phyloP scores from a whole-genome alignment of 2,888 invertebrate species.

The Rhodophaea formosa region DNA sequence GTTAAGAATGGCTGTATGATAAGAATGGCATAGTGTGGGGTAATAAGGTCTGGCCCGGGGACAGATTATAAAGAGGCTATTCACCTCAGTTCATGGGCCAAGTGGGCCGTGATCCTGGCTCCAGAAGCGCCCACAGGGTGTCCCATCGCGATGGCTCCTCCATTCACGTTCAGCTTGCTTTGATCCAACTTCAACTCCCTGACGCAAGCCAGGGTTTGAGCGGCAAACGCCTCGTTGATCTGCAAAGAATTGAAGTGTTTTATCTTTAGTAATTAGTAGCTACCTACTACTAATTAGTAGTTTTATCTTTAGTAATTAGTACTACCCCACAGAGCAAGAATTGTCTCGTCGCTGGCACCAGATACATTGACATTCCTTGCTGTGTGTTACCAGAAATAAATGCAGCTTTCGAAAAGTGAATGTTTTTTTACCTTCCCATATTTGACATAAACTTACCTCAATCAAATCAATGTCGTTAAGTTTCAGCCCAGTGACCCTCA shows the following conservation, averaged over 20 bases:
- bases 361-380: no score
- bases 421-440: no score
- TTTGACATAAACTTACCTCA: slow-evolving; percentile 88
- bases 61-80: no score
- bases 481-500: slow-evolving; percentile 87
- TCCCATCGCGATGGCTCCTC: slow-evolving; percentile 96
- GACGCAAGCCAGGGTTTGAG: slow-evolving; percentile 94
- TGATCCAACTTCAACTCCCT: slow-evolving; percentile 92
- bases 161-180: slow-evolving; percentile 93
- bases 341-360: no score
- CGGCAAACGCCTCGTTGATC: slow-evolving; percentile 98
- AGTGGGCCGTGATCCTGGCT: slow-evolving; percentile 93
- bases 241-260: slow-evolving; percentile 52
- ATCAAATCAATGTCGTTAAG: slow-evolving; percentile 93
- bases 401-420: no score
- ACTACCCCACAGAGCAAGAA: no score
- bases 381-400: no score
- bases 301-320: no score
- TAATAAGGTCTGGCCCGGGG: no score
- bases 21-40: no score
- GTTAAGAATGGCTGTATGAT: no score
- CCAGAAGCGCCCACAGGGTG: slow-evolving; percentile 97
- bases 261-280: not conserved
- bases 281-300: no score
- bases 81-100: slow-evolving; percentile 93